These are phyloP conservation scores for Chirona hameri DNA, from an alignment of 2,888 invertebrate species.

Conservation along the genomic window DNA sequence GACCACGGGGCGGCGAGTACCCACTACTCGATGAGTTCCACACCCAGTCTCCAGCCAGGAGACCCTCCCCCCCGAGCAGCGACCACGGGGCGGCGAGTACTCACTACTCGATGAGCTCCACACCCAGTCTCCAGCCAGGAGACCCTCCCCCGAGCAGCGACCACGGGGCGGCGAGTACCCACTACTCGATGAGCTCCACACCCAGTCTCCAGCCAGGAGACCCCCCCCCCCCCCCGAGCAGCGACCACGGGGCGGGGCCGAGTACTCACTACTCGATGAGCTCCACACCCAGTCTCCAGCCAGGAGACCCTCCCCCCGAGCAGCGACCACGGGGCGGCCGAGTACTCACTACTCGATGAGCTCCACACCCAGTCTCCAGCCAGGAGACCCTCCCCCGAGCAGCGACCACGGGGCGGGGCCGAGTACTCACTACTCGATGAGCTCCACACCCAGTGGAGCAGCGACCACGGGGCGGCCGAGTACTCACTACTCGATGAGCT, in stretches of 20 bases:
- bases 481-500: constrained; percentile 89
- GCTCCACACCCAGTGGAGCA: constrained; percentile 55
- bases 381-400: no score
- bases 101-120: constrained; percentile 92
- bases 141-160: no score
- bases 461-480: no score
- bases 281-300: constrained; percentile 55
- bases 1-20: constrained; percentile 47
- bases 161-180: constrained; percentile 51
- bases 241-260: no score
- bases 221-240: no score
- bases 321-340: no score
- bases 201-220: no score
- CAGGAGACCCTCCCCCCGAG: no score
- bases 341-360: constrained; percentile 84
- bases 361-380: constrained; percentile 55
- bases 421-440: constrained; percentile 83
- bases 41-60: no score
- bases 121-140: no score
- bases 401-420: no score
- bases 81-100: constrained; percentile 47
- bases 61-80: no score
- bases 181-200: constrained; percentile 94
- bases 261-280: constrained; percentile 84
- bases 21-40: constrained; percentile 92